These are phyloP conservation scores for Cataglyphis cursor DNA, from an alignment of 2,888 invertebrate genomes.

Conservation along the genomic window DNA sequence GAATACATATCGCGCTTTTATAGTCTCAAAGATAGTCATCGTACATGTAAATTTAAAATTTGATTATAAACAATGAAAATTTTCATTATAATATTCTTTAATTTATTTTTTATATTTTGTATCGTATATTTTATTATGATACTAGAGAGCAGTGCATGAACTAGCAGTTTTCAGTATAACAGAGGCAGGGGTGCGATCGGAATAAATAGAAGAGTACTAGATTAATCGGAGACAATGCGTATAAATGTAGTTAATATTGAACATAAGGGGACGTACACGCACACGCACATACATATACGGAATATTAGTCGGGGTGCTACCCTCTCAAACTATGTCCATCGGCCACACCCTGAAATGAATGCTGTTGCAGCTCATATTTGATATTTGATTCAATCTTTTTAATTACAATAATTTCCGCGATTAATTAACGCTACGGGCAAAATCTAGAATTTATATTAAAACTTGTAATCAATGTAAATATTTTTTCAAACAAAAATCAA, in stretches of 20 bases:
- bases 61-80: not conserved
- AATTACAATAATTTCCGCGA: not conserved
- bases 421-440: not conserved
- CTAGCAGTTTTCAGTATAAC: conserved; percentile 60
- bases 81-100: not conserved
- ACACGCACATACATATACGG: not conserved
- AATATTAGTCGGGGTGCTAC: conserved; percentile 71
- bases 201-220: conserved; percentile 81
- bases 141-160: conserved; percentile 65
- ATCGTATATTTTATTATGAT: conserved; percentile 61
- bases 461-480: not conserved
- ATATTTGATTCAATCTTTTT: conserved; percentile 79
- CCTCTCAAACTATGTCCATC: conserved; percentile 78
- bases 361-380: conserved; percentile 75
- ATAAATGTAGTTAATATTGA: conserved; percentile 87
- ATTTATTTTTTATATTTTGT: not conserved
- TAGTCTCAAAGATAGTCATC: not conserved
- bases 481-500: not conserved
- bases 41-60: not conserved
- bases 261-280: conserved; percentile 74
- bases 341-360: conserved; percentile 78
- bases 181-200: conserved; percentile 67
- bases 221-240: conserved; percentile 86
- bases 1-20: not conserved
- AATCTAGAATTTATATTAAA: conserved; percentile 56